Percentiles rank a stretch among this genome's conserved stretches.
These are phyloP conservation scores for Spodoptera frugiperda DNA, from an alignment of 1,140 invertebrate species.

Conservation along the genomic window DNA sequence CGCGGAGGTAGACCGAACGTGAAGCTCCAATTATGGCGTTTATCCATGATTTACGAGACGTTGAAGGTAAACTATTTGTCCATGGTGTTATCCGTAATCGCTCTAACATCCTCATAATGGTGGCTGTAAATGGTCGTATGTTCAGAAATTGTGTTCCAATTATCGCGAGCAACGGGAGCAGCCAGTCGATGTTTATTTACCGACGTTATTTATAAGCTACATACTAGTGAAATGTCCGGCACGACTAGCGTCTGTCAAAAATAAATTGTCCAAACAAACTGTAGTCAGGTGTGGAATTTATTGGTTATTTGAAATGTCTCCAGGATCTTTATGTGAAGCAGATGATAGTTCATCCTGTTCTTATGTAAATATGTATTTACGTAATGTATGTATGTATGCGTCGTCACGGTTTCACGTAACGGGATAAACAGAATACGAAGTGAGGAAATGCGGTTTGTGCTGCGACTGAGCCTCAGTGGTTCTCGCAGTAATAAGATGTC, in stretches of 20 bases:
- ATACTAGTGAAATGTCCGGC: constrained; percentile 26
- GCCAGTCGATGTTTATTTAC: constrained; percentile 28
- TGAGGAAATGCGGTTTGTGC: constrained; percentile 31
- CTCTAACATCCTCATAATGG: constrained; percentile 34
- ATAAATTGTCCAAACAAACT: constrained; percentile 38
- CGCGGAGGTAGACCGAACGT: constrained; percentile 21
- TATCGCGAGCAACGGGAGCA: constrained; percentile 2
- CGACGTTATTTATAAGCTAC: constrained; percentile 33
- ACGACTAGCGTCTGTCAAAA: constrained; percentile 34
- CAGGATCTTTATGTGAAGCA: constrained; percentile 21
- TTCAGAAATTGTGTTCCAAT: constrained; percentile 35
- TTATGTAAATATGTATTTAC: constrained; percentile 33
- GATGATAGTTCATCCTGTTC: constrained; percentile 26
- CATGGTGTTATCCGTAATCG: constrained; percentile 31
- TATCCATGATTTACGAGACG: constrained; percentile 35
- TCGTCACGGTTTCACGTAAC: constrained; percentile 29
- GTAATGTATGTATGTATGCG: constrained; percentile 34
- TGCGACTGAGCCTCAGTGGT: background rate
- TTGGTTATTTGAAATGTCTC: constrained; percentile 38
- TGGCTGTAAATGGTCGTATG: constrained; percentile 19
- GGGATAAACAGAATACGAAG: constrained; percentile 35
- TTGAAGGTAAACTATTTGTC: constrained; percentile 31
- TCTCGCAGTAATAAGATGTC: constrained; percentile 29
- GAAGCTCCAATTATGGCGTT: constrained; percentile 45
- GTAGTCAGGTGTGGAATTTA: constrained; percentile 32